A percentile compares a stretch with the other conserved stretches of the same genome.
These are phyloP conservation scores for Magallana ariakensis DNA, from an alignment of 1,140 invertebrate species.

Conservation along the genomic window DNA sequence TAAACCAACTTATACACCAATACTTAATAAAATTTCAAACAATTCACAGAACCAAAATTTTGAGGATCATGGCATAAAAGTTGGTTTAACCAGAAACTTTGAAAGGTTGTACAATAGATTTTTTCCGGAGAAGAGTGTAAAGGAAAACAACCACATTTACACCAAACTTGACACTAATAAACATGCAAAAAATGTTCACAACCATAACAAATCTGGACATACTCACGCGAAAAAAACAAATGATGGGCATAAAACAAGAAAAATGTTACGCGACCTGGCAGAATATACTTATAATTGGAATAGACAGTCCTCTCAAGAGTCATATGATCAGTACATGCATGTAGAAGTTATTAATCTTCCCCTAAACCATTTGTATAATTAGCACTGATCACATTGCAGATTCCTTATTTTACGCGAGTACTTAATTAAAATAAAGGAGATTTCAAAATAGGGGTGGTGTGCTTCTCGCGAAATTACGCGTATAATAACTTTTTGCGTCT, in stretches of 20 bases:
- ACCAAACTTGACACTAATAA: background rate
- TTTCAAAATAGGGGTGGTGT: background rate
- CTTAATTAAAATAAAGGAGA: background rate
- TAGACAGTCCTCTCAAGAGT: background rate
- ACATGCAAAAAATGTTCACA: background rate
- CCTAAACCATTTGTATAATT: background rate
- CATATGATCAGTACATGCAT: background rate
- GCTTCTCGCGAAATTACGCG: background rate
- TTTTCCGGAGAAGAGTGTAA: background rate
- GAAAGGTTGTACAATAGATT: background rate
- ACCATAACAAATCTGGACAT: background rate
- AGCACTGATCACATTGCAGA: background rate
- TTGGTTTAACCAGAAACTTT: background rate
- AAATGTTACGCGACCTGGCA: background rate
- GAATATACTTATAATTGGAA: background rate
- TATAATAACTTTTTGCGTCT: background rate
- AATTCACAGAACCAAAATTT: background rate
- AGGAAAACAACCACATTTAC: background rate
- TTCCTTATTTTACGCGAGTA: background rate
- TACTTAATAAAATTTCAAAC: background rate
- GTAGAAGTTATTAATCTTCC: background rate
- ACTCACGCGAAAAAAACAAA: background rate
- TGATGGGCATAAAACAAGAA: background rate
- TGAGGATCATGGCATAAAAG: background rate
- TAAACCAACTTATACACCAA: background rate